Evolutionary conservation across 2,888 invertebrate species (phyloP).

Genomic region (Odontomyia ornata): DNA sequence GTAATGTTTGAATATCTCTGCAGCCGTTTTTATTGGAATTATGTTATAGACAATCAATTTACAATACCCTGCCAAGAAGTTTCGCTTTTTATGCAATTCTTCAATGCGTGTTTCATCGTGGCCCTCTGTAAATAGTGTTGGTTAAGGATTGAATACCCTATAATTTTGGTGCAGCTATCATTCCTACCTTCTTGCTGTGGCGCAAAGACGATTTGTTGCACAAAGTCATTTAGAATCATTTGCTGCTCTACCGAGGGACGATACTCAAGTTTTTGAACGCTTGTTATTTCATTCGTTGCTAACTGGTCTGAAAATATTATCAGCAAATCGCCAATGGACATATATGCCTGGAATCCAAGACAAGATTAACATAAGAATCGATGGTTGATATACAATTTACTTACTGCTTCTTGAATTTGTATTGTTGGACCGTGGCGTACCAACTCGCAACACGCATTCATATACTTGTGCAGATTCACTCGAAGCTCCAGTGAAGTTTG

Average conservation of each 20-base stretch:
- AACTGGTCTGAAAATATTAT: slow-evolving; percentile 92
- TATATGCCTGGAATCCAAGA: slow-evolving; percentile 76
- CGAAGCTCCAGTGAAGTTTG: slow-evolving; percentile 72
- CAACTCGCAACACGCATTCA: slow-evolving; percentile 76
- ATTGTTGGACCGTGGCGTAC: slow-evolving; percentile 74
- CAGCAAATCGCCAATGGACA: slow-evolving; percentile 93
- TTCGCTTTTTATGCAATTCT: slow-evolving; percentile 94
- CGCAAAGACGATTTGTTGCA: slow-evolving; percentile 92
- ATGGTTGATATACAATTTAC: slow-evolving; percentile 47
- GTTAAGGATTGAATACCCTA: no score
- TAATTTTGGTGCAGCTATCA: neutral
- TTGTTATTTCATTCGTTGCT: slow-evolving; percentile 65
- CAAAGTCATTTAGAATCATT: slow-evolving; percentile 86
- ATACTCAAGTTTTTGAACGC: slow-evolving; percentile 74
- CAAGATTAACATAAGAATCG: neutral
- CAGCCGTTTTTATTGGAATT: slow-evolving; percentile 89
- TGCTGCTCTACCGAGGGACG: slow-evolving; percentile 83
- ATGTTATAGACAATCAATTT: slow-evolving; percentile 98
- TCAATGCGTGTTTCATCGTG: slow-evolving; percentile 97
- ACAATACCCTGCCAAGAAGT: slow-evolving; percentile 95
- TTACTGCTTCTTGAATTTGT: slow-evolving; percentile 78
- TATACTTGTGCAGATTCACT: slow-evolving; percentile 77
- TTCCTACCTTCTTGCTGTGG: slow-evolving; percentile 84
- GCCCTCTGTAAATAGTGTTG: slow-evolving; percentile 77
- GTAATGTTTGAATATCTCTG: slow-evolving; percentile 96